Evolutionary conservation across 1,140 invertebrate species (phyloP), one percentile per base, ranked within the genome.

Genomic region (Lepidotrigona ventralis): DNA sequence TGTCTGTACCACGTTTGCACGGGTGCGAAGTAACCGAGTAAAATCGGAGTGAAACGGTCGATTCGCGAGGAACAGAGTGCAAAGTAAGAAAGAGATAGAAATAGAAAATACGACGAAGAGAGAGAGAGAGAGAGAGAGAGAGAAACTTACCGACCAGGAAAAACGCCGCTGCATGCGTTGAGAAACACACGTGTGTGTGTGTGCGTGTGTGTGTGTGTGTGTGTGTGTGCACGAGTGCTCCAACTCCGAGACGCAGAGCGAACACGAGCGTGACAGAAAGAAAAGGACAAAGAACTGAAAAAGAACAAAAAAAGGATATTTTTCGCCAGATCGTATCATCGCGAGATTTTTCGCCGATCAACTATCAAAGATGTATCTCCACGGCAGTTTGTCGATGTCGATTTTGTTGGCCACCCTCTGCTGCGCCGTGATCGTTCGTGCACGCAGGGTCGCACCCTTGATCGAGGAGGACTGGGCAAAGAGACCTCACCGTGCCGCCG

Each of bases 401-500:
- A 83, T 92, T 63, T 77, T 93, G 33, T 85, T 92, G 72, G 84
- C 88, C 88, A 78, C 92, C 72, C 79, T 90, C 56, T 88, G 84
- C 74, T 87, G 87, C 72, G 90, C 91, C 71, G 78, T 89, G 85
- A 89, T 83, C 63, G 71, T 86, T 64, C 84, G 86, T 66, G 89
- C 89, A 39, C 88, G 92, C 58, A 91, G 90, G 79, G 90, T 93
- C 84, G 90, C 92, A 77, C 93, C 93, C 56, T 89, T 93, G 58
- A 91, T 93, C 79, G 93, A 93, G 83, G 93, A 93, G 70, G 93
- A 93, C 60, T 92, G 91, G 92, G 89, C 92, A 63, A 93, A 90
- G 26, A 91, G 90, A 83, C 92, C 93, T n/a, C 91, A 92, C 83
- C 90, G 92, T 2, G 89, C 91, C 79, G 91, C 93, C 86, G 93